phyloP scores from a whole-genome alignment of 2,113 vertebrate species.

The Megaceryle maxima region DNA sequence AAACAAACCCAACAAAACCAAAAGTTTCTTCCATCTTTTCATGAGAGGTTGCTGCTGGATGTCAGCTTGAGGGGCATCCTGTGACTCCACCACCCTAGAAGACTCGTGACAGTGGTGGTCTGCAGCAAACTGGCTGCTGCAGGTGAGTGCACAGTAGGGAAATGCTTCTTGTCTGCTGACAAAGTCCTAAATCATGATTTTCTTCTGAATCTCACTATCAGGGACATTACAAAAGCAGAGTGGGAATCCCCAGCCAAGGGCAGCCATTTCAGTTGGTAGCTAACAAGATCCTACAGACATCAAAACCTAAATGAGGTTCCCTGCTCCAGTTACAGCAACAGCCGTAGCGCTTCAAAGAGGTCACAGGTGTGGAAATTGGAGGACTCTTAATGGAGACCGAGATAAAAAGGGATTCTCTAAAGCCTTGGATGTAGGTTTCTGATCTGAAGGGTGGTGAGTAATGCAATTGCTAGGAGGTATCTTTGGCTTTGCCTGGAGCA shows the following conservation, averaged over 20 bases:
- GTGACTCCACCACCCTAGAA: not conserved
- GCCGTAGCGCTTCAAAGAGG: constrained; percentile 49
- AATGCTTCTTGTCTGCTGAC: not conserved
- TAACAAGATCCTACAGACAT: constrained; percentile 29
- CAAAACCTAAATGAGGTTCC: constrained; percentile 14
- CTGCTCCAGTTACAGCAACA: constrained; percentile 17
- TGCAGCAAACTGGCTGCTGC: not conserved
- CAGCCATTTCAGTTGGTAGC: not conserved
- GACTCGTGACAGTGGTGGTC: not conserved
- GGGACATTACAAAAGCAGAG: not conserved
- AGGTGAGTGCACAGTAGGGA: not conserved
- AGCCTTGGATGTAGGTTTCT: constrained; percentile 37
- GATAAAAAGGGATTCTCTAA: constrained; percentile 46
- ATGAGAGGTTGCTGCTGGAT: not conserved
- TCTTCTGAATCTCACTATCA: not conserved
- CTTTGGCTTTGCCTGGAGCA: constrained; percentile 42
- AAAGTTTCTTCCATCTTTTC: not conserved
- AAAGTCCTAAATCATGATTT: not conserved
- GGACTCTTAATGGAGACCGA: constrained; percentile 31
- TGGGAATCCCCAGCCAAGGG: constrained; percentile 53
- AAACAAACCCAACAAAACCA: too few species aligned
- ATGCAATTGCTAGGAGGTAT: constrained; percentile 54
- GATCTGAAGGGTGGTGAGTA: constrained; percentile 42
- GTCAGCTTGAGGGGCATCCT: not conserved
- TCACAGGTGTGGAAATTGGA: constrained; percentile 61